Evolutionary conservation across 2,888 invertebrate species (phyloP).

Genomic region (Alloplasta piceator): DNA sequence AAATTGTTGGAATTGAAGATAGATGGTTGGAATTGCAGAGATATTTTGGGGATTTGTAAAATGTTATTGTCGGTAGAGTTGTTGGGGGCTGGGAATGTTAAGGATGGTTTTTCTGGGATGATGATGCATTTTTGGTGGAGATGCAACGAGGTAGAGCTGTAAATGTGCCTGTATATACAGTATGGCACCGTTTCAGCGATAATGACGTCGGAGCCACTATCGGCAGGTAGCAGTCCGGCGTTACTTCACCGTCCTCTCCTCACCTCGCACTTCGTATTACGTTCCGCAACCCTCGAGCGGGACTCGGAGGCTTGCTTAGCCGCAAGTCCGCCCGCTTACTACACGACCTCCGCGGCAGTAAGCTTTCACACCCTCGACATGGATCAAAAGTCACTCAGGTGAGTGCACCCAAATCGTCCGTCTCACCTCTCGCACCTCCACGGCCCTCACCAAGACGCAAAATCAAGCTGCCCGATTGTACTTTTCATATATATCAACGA

Average conservation of each 20-base stretch:
- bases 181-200: slow-evolving; percentile 69
- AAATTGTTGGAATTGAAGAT: too few species aligned
- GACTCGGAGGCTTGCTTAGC: slow-evolving; percentile 65
- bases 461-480: neutral
- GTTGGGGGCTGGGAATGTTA: too few species aligned
- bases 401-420: slow-evolving; percentile 60
- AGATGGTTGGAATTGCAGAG: too few species aligned
- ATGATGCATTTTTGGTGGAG: too few species aligned
- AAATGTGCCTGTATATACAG: slow-evolving; percentile 22
- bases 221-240: slow-evolving; percentile 79
- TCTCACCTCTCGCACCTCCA: slow-evolving; percentile 49
- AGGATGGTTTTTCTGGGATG: too few species aligned
- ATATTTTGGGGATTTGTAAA: too few species aligned
- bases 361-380: slow-evolving; percentile 78
- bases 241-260: slow-evolving; percentile 78
- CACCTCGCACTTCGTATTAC: slow-evolving; percentile 74
- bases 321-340: slow-evolving; percentile 70
- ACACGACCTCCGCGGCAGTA: slow-evolving; percentile 75
- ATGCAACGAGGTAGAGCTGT: too few species aligned
- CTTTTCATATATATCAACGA: slow-evolving; percentile 27
- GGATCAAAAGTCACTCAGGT: slow-evolving; percentile 78
- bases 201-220: slow-evolving; percentile 80
- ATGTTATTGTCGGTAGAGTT: too few species aligned
- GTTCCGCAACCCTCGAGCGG: slow-evolving; percentile 66
- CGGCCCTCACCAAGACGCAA: neutral